These are phyloP conservation scores for Globia sparganii DNA, from an alignment of 2,888 invertebrate species.

Conservation along the genomic window DNA sequence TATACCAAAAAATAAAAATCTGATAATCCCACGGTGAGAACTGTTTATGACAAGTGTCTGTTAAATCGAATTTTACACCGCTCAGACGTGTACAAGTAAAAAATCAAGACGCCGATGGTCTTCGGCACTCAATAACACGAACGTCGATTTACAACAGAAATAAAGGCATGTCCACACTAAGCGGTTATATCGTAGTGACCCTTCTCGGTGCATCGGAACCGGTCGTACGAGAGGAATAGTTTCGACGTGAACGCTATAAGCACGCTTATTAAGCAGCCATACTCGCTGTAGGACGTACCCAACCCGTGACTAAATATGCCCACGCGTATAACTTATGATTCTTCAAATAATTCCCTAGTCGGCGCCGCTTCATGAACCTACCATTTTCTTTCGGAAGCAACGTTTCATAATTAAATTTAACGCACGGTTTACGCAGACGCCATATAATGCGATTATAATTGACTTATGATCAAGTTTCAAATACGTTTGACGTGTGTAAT, in stretches of 20 bases:
- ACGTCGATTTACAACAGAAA: slow-evolving; percentile 67
- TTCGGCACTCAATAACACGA: slow-evolving; percentile 65
- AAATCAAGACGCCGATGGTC: slow-evolving; percentile 62
- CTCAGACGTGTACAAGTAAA: slow-evolving; percentile 60
- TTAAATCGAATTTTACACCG: slow-evolving; percentile 68
- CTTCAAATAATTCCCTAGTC: slow-evolving; percentile 79
- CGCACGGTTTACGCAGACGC: slow-evolving; percentile 83
- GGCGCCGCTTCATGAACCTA: slow-evolving; percentile 68
- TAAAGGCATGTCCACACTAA: slow-evolving; percentile 77
- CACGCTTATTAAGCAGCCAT: slow-evolving; percentile 80
- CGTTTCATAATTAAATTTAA: slow-evolving; percentile 85
- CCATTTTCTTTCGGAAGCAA: slow-evolving; percentile 80
- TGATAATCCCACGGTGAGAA: slow-evolving; percentile 64
- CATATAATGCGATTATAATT: slow-evolving; percentile 84
- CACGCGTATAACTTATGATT: slow-evolving; percentile 85
- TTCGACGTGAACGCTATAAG: slow-evolving; percentile 76
- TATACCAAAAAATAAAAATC: slow-evolving; percentile 46
- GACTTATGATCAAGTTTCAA: slow-evolving; percentile 78
- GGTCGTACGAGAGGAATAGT: slow-evolving; percentile 83
- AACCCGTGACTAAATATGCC: slow-evolving; percentile 87
- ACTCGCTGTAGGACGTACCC: slow-evolving; percentile 78
- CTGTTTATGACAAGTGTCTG: slow-evolving; percentile 66
- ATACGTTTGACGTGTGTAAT: slow-evolving; percentile 68
- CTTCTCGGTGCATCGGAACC: slow-evolving; percentile 79
- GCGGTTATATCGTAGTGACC: slow-evolving; percentile 75